These are phyloP conservation scores for Thermophis baileyi DNA, from an alignment of 2,113 vertebrate genomes.

Conservation along the genomic window DNA sequence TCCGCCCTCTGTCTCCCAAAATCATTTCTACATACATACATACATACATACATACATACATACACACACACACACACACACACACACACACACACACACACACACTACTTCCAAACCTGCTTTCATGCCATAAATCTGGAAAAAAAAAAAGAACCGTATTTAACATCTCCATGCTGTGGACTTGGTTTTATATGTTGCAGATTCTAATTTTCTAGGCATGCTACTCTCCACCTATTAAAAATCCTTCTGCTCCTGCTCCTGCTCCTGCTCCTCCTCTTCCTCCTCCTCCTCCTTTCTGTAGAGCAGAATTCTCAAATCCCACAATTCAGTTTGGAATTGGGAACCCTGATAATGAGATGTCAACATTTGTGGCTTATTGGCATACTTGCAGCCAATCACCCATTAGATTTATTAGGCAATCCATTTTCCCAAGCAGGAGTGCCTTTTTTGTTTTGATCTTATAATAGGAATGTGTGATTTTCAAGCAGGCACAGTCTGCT, in stretches of 20 bases:
- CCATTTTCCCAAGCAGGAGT: neutral
- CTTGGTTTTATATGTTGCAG: neutral
- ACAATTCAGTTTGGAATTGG: neutral
- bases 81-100: too few relatives aligned
- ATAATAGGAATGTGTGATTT: neutral
- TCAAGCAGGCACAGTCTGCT: neutral
- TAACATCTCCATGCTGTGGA: neutral
- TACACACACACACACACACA: neutral
- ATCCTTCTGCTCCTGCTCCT: neutral
- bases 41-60: too few relatives aligned
- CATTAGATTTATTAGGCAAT: neutral
- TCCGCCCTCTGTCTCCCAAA: neutral
- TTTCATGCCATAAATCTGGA: neutral
- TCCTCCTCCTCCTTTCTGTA: neutral
- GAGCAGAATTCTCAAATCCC: neutral
- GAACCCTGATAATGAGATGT: neutral
- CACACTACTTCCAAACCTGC: neutral
- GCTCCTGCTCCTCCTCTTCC: too few relatives aligned
- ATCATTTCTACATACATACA: neutral
- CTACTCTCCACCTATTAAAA: neutral
- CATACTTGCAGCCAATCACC: neutral
- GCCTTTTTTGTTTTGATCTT: neutral
- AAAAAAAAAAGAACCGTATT: neutral
- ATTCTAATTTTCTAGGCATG: neutral
- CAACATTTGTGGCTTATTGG: neutral